phyloP scores from a whole-genome alignment of 2,888 invertebrate genomes.

The Listrodromus nycthemerus region DNA sequence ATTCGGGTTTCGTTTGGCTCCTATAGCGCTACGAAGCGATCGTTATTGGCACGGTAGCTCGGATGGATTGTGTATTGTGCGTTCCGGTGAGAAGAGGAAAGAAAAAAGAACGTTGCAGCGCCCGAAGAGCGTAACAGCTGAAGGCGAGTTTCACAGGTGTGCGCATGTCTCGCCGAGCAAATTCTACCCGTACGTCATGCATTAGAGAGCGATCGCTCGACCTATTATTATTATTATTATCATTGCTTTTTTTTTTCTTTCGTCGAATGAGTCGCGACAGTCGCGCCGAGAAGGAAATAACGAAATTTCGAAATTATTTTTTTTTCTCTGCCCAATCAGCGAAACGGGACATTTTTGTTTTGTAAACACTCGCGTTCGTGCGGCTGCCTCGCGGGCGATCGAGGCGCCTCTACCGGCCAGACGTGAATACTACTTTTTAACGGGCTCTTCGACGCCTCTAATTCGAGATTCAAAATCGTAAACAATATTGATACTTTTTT shows the following conservation, averaged over 20 bases:
- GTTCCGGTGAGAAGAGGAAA: background rate
- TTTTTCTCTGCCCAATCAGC: background rate
- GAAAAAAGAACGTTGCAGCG: background rate
- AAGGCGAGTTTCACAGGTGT: slow-evolving; percentile 1
- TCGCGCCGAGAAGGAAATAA: background rate
- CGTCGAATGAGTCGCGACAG: background rate
- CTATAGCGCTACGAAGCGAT: slow-evolving; percentile 6
- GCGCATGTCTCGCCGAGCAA: background rate
- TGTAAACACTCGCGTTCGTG: background rate
- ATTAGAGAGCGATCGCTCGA: slow-evolving; percentile 29
- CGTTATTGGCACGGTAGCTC: slow-evolving; percentile 14
- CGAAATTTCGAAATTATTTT: background rate
- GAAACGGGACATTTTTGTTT: background rate
- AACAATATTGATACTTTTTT: background rate
- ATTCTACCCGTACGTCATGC: background rate
- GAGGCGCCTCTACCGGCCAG: background rate
- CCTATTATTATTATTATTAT: background rate
- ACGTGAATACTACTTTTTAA: too few relatives aligned
- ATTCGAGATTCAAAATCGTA: too few relatives aligned
- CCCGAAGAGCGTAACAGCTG: slow-evolving; percentile 16
- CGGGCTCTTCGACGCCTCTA: too few relatives aligned
- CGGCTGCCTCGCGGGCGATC: background rate
- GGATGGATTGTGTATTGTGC: slow-evolving; percentile 17
- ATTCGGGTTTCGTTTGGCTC: slow-evolving; percentile 1
- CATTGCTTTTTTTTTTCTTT: background rate